Base-by-base conservation (phyloP, 1,140 invertebrate species). In the Thaumetopoea pityocampa region DNA sequence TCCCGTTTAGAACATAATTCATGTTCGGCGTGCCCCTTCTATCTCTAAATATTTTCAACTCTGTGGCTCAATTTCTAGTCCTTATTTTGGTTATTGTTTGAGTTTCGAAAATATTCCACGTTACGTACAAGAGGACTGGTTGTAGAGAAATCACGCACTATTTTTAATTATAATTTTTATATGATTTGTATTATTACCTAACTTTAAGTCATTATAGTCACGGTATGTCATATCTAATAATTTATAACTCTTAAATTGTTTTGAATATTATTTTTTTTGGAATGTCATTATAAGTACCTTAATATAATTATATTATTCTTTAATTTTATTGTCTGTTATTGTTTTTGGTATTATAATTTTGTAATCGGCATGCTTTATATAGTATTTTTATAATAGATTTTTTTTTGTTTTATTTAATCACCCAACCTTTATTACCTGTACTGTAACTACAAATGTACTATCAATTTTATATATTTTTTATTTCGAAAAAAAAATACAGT, bases 41-140 rank as follows among this genome's bases (percentile, higher is more conserved):
- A 27, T 45, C 36, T 50, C 17, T 52, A 47, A 59, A 49, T 45
- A 45, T 47, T 46, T 44, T 46, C 43, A 49, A 58, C 46, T 51
- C 42, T 22, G 41, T 53, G 50, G 63, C 65, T 65, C 61, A 65
- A 68, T 54, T 51, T 68, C 65, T 68, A 68, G 65, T 68, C 65
- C 60, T 50, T 37, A 50, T 47, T 24, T 49, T 49, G n/a, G n/a
- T n/a, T n/a, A n/a, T 27, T 60, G 20, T 61, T 50, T 38, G 32
- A n/a, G n/a, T 35, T 27, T 29, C 29, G 19, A 18, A 17, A 26
- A 27, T 22, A 8, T 15, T 30, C 22, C 14, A 12, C n/a, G n/a
- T n/a, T n/a, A n/a, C n/a, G n/a, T n/a, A n/a, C n/a, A n/a, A n/a
- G n/a, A n/a, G n/a, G n/a, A n/a, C n/a, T n/a, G n/a, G n/a, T n/a